Percentiles rank a stretch among this genome's conserved stretches.
These are phyloP conservation scores for Cenopis cana DNA, from an alignment of 2,888 invertebrate genomes.

Conservation along the genomic window DNA sequence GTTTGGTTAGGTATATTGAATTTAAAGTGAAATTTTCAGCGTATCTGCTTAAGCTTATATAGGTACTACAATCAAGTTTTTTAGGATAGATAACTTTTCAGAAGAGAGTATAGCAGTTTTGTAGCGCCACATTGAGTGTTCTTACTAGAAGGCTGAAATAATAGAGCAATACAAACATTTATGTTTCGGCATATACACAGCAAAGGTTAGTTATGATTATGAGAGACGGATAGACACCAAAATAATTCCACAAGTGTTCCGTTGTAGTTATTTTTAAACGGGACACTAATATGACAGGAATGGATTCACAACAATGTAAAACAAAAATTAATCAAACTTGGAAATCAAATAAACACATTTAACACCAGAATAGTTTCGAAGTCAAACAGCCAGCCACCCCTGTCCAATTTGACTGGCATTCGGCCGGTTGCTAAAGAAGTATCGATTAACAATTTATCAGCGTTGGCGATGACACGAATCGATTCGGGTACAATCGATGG, in stretches of 20 bases:
- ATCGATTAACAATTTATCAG: slow-evolving; percentile 71
- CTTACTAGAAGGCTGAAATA: too few species aligned
- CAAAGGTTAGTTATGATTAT: too few species aligned
- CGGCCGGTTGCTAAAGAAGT: slow-evolving; percentile 57
- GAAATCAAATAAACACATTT: slow-evolving; percentile 7
- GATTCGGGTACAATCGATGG: slow-evolving; percentile 50
- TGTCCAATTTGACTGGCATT: slow-evolving; percentile 24
- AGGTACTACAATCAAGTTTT: too few species aligned
- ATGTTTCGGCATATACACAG: too few species aligned
- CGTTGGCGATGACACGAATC: slow-evolving; percentile 58
- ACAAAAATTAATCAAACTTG: neutral
- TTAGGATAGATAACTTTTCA: neutral
- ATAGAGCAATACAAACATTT: too few species aligned
- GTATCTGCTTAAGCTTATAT: neutral
- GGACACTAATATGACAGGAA: too few species aligned
- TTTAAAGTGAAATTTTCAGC: slow-evolving; percentile 21
- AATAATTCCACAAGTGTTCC: too few species aligned
- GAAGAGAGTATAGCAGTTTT: neutral
- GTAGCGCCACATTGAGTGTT: too few species aligned
- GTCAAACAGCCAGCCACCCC: slow-evolving; percentile 13
- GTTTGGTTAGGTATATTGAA: slow-evolving; percentile 29
- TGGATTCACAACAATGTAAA: neutral
- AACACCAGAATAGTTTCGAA: slow-evolving; percentile 10
- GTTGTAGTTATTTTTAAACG: neutral
- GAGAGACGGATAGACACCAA: too few species aligned